Conservation (phyloP, 2,888 invertebrate species). For the Choristoneura rosaceana region DNA sequence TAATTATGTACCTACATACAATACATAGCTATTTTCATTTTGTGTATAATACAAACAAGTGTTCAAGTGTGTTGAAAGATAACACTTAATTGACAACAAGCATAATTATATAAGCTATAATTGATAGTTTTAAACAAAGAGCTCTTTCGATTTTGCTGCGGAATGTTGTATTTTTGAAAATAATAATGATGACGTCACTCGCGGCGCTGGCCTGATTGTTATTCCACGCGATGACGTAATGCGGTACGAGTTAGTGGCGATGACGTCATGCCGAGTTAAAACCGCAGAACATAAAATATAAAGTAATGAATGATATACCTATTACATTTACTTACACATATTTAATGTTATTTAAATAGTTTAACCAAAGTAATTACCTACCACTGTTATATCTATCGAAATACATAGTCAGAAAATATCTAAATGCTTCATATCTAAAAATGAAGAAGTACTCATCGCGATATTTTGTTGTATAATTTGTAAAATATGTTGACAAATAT, state of each 20-base stretch:
- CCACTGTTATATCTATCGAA: background rate
- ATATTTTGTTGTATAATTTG: no score
- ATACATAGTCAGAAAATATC: no score
- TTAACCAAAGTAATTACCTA: background rate
- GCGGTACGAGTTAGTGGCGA: slow-evolving; percentile 59
- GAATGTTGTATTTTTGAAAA: slow-evolving; percentile 25
- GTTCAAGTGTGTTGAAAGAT: background rate
- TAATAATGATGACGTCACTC: slow-evolving; percentile 57
- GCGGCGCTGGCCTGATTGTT: slow-evolving; percentile 56
- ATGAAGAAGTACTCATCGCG: no score
- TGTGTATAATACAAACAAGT: background rate
- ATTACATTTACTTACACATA: background rate
- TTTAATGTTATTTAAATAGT: no score
- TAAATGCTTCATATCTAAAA: no score
- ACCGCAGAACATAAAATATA: slow-evolving; percentile 43
- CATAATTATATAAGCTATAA: background rate
- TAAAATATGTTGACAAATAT: no score
- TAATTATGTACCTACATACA: no score
- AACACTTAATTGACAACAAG: background rate
- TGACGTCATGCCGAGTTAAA: slow-evolving; percentile 68
- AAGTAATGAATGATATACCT: slow-evolving; percentile 22
- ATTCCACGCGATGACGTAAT: slow-evolving; percentile 75
- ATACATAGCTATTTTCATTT: no score
- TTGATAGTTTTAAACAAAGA: background rate
- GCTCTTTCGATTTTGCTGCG: background rate